A percentile compares a stretch with the other conserved stretches of the same genome.
These are phyloP conservation scores for Abrostola tripartita DNA, from an alignment of 2,888 invertebrate species.

Conservation along the genomic window DNA sequence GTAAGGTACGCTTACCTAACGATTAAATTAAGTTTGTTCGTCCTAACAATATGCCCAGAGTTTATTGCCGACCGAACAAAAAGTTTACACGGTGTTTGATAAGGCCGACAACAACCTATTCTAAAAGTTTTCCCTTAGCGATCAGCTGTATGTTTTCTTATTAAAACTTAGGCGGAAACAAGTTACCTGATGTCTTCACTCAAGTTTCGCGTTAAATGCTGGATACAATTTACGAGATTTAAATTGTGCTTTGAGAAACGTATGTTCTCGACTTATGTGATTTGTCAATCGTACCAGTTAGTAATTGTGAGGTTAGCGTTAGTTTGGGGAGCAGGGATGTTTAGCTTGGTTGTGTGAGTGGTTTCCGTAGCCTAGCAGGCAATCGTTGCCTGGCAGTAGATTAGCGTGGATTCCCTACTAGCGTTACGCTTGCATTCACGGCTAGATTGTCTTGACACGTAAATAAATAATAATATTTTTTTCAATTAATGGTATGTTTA, in stretches of 20 bases:
- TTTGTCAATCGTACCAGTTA: background rate
- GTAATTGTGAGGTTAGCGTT: too few species aligned
- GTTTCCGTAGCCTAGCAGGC: too few species aligned
- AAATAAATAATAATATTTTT: too few species aligned
- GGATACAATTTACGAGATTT: slow-evolving; percentile 64
- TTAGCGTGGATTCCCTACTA: too few species aligned
- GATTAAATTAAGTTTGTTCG: slow-evolving; percentile 34
- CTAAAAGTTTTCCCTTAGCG: slow-evolving; percentile 45
- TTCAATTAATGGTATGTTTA: too few species aligned
- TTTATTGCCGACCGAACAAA: slow-evolving; percentile 37
- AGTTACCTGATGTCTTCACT: slow-evolving; percentile 48
- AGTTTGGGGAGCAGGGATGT: too few species aligned
- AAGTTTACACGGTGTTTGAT: slow-evolving; percentile 50
- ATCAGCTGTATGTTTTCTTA: slow-evolving; percentile 51
- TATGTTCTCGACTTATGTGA: background rate
- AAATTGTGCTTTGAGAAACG: slow-evolving; percentile 35
- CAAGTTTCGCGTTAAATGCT: slow-evolving; percentile 52
- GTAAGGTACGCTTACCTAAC: slow-evolving; percentile 6
- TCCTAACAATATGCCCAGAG: slow-evolving; percentile 27
- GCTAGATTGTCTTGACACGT: too few species aligned
- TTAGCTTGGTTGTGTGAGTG: too few species aligned
- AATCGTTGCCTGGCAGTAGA: too few species aligned
- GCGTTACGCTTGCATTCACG: too few species aligned
- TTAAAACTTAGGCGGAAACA: slow-evolving; percentile 44
- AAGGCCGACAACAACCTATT: slow-evolving; percentile 39